Conservation (phyloP, 2,113 vertebrate genomes). For the Pelmatolapia mariae region DNA sequence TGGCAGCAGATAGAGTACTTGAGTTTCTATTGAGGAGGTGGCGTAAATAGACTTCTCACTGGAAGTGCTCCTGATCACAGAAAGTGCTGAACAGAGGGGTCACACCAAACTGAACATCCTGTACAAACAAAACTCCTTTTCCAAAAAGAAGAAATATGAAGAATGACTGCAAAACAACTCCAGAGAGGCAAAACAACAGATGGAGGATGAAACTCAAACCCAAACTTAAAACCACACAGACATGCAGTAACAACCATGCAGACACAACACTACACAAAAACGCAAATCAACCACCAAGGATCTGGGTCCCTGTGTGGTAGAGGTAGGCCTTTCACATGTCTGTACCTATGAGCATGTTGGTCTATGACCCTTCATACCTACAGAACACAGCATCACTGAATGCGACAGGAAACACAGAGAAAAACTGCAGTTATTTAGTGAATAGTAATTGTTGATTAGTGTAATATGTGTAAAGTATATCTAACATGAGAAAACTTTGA, state of each 20-base stretch:
- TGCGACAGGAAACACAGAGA: not conserved
- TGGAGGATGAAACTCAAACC: fast-evolving
- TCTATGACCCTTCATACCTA: not conserved
- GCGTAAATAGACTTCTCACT: not conserved
- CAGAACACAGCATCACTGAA: not conserved
- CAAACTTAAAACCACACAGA: not conserved
- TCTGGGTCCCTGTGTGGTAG: not conserved
- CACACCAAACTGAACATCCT: not conserved
- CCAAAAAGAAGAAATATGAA: not conserved
- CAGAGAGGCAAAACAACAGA: not conserved
- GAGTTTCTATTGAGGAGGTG: not conserved
- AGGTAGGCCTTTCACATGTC: not conserved
- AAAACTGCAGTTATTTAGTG: not conserved
- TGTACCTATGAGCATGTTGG: not conserved
- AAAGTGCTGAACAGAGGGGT: not conserved
- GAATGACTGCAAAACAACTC: not conserved
- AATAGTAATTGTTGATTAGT: not conserved
- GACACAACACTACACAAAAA: not conserved
- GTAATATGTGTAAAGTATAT: not conserved
- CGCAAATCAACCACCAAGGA: not conserved
- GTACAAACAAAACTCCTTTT: not conserved
- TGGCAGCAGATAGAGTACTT: not conserved
- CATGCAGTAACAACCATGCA: not conserved
- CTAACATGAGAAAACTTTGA: not conserved
- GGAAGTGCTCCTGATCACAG: not conserved